Percentiles rank a stretch among this genome's conserved stretches.
Conservation (phyloP, 2,797 vertebrate species). For the Amniataba percoides region DNA sequence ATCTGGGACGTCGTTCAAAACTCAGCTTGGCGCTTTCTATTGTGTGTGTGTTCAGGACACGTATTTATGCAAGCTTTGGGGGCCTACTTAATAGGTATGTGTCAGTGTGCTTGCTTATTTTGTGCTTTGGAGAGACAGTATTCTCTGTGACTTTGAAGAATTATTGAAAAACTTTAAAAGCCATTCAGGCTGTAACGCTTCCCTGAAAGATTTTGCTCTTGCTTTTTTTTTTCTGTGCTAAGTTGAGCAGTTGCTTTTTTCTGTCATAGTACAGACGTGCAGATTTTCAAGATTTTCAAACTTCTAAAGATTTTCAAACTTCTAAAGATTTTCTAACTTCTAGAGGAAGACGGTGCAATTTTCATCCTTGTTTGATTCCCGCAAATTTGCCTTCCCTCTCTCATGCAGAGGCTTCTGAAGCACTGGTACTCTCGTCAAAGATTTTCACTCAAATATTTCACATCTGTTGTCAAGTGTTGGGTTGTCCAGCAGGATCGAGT, state of each 20-base stretch:
- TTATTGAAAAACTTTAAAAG: slow-evolving; percentile 49
- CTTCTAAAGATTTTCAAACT: slow-evolving; percentile 41
- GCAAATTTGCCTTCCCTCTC: slow-evolving; percentile 60
- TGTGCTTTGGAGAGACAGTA: slow-evolving; percentile 36
- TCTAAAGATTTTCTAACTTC: slow-evolving; percentile 34
- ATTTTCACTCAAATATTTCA: slow-evolving; percentile 12
- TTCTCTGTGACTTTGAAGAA: slow-evolving; percentile 75
- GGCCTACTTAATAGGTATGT: slow-evolving; percentile 28
- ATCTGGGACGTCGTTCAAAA: slow-evolving; percentile 81
- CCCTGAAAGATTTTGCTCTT: slow-evolving; percentile 32
- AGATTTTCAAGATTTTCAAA: slow-evolving; percentile 50
- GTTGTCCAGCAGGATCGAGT: slow-evolving; percentile 15
- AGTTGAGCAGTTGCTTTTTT: slow-evolving; percentile 1
- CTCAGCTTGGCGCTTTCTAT: slow-evolving; percentile 77
- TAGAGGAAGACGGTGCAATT: slow-evolving; percentile 23
- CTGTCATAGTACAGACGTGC: not conserved
- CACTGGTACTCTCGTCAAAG: slow-evolving; percentile 14
- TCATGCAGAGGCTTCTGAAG: slow-evolving; percentile 67
- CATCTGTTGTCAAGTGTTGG: slow-evolving; percentile 24
- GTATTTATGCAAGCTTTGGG: slow-evolving; percentile 19
- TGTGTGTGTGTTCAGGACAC: slow-evolving; percentile 30
- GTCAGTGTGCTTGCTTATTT: slow-evolving; percentile 15
- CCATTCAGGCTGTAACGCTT: slow-evolving; percentile 31
- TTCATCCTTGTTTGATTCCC: slow-evolving; percentile 24
- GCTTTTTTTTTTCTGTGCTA: slow-evolving; percentile 31